Evolutionary conservation across 2,888 invertebrate genomes (phyloP), one percentile per base, ranked within the genome.

Genomic region (Corythucha ciliata): DNA sequence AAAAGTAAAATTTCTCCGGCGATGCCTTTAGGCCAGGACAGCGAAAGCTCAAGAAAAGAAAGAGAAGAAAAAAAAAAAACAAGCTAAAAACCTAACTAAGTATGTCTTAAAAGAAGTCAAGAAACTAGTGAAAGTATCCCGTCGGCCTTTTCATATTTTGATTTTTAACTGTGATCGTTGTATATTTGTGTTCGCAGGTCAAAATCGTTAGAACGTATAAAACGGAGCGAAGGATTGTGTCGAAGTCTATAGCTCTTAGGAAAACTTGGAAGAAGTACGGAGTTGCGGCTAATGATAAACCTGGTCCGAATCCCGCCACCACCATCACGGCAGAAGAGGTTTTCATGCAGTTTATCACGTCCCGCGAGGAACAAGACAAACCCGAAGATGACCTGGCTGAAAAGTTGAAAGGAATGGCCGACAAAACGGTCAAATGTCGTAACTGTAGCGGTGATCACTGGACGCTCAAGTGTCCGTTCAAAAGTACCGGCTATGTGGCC

Each of bases 241-340:
- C 89, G 0, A 90, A 94, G 72, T 81, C 86, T 3, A 89, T 97
- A 63, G 96, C 97, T 1, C 77, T 79, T 57, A 79, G 98, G 57
- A 97, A 94, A 72, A 85, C 84, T 39, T 96, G 92, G 92, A 76
- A 81, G 46, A 98, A 98, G 70, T 98, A 93, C 72, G 98, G 98
- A 8, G 85, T 85, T 60, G 91, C 91, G 1, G 78, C 77, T 10
- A 77, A 74, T 65, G 97, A 98, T 67, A 87, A 92, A 62, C 87
- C 93, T n/a, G 96, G 97, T 0, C 97, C 97, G 0, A 93, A 97
- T 69, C 89, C 93, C 16, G 86, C 94, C n/a, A 97, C 94, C 4
- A 98, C 97, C 1, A 87, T 92, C 64, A 87, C 90, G 1, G 16
- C 33, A 27, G 97, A 97, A 73, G 94, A 94, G 73, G 89, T 97